A percentile compares a stretch with the other conserved stretches of the same genome.
Evolutionary conservation across 1,140 invertebrate genomes (phyloP).

Genomic region (Drosophila sucinea): DNA sequence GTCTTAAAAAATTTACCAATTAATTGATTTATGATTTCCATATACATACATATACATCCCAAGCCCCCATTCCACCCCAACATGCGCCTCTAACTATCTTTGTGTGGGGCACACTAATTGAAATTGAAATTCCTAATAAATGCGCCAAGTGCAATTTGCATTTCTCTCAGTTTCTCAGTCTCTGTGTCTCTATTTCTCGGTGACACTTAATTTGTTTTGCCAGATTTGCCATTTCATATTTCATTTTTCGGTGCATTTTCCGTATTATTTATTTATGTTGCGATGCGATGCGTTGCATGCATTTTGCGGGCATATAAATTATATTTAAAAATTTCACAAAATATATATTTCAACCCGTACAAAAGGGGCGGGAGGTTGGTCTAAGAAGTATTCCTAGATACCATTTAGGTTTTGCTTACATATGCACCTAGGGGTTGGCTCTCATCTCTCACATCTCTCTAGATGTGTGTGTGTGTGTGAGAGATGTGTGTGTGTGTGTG

Average conservation of each 20-base stretch:
- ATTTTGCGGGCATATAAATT: slow-evolving; percentile 17
- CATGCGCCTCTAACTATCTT: slow-evolving; percentile 55
- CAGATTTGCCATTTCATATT: slow-evolving; percentile 27
- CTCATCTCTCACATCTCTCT: too few species aligned
- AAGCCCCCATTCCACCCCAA: not conserved
- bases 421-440: not conserved
- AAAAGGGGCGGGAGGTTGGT: slow-evolving; percentile 7
- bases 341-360: slow-evolving; percentile 31
- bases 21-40: slow-evolving; percentile 63
- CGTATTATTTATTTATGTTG: slow-evolving; percentile 22
- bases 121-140: slow-evolving; percentile 47
- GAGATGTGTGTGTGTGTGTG: not conserved
- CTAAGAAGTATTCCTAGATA: not conserved
- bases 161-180: slow-evolving; percentile 17
- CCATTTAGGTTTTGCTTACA: slow-evolving; percentile 7
- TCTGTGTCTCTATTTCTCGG: slow-evolving; percentile 39
- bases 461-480: not conserved
- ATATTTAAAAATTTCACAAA: slow-evolving; percentile 10
- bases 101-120: slow-evolving; percentile 58
- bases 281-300: slow-evolving; percentile 17
- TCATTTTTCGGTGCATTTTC: slow-evolving; percentile 5
- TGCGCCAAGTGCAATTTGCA: slow-evolving; percentile 7
- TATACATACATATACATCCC: slow-evolving; percentile 19
- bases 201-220: slow-evolving; percentile 55
- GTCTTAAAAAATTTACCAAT: slow-evolving; percentile 29